Conservation (phyloP, 2,797 vertebrate genomes). For the Brotogeris chrysoptera region DNA sequence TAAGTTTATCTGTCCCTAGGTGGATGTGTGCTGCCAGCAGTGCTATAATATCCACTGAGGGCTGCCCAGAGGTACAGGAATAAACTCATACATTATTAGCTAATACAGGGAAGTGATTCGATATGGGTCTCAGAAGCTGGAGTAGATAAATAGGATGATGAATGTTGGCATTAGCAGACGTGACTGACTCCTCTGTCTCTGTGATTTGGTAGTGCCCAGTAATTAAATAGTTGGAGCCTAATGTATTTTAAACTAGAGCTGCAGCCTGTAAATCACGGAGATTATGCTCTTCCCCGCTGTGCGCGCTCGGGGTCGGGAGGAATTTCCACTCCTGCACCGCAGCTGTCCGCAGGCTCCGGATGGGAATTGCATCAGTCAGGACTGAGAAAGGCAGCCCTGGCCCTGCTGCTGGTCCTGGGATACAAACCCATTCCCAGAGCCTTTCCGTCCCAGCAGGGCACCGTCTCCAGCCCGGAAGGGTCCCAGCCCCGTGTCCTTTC, state of each 20-base stretch:
- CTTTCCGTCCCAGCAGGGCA: neutral
- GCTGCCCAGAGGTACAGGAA: conserved; percentile 43
- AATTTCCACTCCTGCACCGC: conserved; percentile 38
- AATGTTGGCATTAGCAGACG: conserved; percentile 66
- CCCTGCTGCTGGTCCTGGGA: neutral
- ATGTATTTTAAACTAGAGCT: conserved; percentile 67
- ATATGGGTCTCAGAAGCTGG: conserved; percentile 60
- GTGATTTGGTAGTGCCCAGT: conserved; percentile 68
- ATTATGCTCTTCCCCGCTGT: conserved; percentile 51
- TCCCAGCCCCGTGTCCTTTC: neutral
- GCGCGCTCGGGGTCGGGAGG: conserved; percentile 10
- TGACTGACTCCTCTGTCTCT: conserved; percentile 66
- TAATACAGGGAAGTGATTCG: conserved; percentile 57
- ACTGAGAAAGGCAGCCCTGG: neutral
- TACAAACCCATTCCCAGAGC: neutral
- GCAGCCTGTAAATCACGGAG: conserved; percentile 62
- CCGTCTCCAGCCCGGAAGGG: neutral
- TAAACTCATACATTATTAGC: conserved; percentile 44
- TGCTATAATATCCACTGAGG: conserved; percentile 26
- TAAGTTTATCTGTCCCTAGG: conserved; percentile 50
- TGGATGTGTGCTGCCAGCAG: conserved; percentile 46
- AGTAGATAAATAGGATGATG: conserved; percentile 69
- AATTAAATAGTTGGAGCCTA: conserved; percentile 70
- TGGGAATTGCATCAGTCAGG: neutral
- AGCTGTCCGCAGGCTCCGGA: neutral